Evolutionary conservation across 1,140 invertebrate species (phyloP), one percentile per base, ranked within the genome.

Genomic region (Sycophila sp.): DNA sequence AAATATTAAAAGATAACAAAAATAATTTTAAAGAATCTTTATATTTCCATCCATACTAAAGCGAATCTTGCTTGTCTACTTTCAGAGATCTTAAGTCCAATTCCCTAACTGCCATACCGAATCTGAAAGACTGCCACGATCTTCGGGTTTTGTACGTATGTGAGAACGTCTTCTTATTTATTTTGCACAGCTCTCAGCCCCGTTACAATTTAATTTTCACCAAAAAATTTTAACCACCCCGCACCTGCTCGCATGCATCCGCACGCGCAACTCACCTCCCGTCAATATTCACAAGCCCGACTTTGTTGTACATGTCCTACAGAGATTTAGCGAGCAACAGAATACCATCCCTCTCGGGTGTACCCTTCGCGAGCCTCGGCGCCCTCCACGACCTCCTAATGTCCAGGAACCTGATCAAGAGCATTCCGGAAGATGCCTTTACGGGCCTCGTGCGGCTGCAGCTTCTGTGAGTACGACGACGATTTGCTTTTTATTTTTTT

Each of bases 301-400:
- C n/a, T n/a, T n/a, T n/a, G n/a, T n/a, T n/a, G n/a, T n/a, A n/a
- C n/a, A n/a, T n/a, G n/a, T n/a, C n/a, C n/a, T n/a, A n/a, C 86
- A 98, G 96, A 80, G 94, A 98, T 86, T 87, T 98, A 82, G 92
- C 94, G 24, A 92, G 91, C 79, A 98, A 98, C 86, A 84, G 88
- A 75, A 94, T 98, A 75, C 84, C 86, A 36, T 88, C 89, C 5
- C 76, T 98, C 69, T 89, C 90, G 51, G 91, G 90, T 8, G 87
- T 87, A 28, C 89, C 90, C 0, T 96, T 98, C 80, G 83, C 85
- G 30, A 91, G 89, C 19, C 88, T 95, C 69, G 85, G 83, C 19
- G 88, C 90, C 60, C 88, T 99, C 59, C 93, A 94, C 72, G 96
- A 98, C 87, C 86, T 98, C 34, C 88, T 96, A 51, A 87, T 98